phyloP scores from a whole-genome alignment of 2,113 vertebrate species.

The Peromyscus californicus region DNA sequence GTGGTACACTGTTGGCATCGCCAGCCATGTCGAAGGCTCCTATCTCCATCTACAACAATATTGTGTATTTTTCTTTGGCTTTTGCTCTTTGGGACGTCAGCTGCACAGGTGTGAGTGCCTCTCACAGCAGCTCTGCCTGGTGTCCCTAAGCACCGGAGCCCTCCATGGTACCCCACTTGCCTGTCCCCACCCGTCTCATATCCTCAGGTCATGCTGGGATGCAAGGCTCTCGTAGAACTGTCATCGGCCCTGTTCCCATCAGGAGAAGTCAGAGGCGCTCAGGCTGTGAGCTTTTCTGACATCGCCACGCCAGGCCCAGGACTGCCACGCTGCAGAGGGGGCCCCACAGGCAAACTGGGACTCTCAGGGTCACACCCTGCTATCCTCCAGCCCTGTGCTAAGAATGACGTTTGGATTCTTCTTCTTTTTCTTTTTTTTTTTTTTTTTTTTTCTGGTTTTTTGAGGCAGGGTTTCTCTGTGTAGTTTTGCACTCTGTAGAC shows the following conservation, averaged over 20 bases:
- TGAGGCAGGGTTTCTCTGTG: no score
- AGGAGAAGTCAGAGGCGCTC: background rate
- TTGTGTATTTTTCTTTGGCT: background rate
- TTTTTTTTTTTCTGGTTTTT: no score
- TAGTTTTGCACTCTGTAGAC: no score
- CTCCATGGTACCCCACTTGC: fast-evolving
- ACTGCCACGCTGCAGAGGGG: background rate
- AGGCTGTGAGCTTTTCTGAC: background rate
- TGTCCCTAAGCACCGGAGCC: background rate
- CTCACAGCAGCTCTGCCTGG: background rate
- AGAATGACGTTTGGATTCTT: background rate
- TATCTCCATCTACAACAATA: background rate
- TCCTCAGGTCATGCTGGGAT: fast-evolving
- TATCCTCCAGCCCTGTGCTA: background rate
- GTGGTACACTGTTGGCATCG: fast-evolving
- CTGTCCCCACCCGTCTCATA: background rate
- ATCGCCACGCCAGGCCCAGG: background rate
- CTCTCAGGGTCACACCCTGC: background rate
- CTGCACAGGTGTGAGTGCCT: background rate
- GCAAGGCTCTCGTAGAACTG: fast-evolving
- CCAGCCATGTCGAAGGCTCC: background rate
- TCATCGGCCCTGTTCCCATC: fast-evolving
- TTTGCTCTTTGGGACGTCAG: background rate
- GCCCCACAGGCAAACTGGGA: fast-evolving
- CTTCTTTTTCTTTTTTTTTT: no score